Base-by-base conservation (phyloP, 2,888 invertebrate species). In the Linyphia triangularis region DNA sequence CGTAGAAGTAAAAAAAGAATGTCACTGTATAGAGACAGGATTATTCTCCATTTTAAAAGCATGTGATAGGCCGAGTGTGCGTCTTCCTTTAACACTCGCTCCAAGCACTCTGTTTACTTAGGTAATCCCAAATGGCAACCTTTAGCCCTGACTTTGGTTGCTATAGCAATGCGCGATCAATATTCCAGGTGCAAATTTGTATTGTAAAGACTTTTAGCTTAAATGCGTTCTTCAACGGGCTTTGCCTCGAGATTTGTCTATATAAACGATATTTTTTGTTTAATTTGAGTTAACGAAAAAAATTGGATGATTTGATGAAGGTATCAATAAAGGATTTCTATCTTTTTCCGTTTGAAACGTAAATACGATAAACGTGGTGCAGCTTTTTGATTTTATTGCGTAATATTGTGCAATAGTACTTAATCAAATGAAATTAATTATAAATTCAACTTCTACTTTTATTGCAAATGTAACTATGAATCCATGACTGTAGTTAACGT, bases 121-220 rank as follows among this genome's bases (percentile, higher is more conserved):
- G 88, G 88, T 88, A 88, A 88, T 88, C 88, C 88, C 88, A 88
- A 88, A 83, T 78, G 88, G 88, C 88, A 88, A 83, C 88, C 82
- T 88, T 88, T 88, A 83, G 88, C 88, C 82, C 82, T 70, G 88
- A 88, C 88, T 88, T 88, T 83, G 51, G 88, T 88, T 70, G 77
- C 67, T 51, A 83, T 77, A 33, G 63, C 77, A 70, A 88, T 82
- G 37, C 16, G 16, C 88, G 83, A 83, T 83, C 83, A 82, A 88
- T 83, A 83, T 77, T 88, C 83, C 82, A 88, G 88, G 88, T 88
- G 88, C 78, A 88, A 88, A 88, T 88, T 88, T 88, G 86, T 88
- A 88, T 88, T 88, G 86, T 88, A 65, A 81, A 75, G 86, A 81
- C 81, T 86, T 86, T 86, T 65, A 72, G 75, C 73, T 88, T 81